These are phyloP conservation scores for Rhabditoides inermis DNA, from an alignment of 2,888 invertebrate species.

Conservation along the genomic window DNA sequence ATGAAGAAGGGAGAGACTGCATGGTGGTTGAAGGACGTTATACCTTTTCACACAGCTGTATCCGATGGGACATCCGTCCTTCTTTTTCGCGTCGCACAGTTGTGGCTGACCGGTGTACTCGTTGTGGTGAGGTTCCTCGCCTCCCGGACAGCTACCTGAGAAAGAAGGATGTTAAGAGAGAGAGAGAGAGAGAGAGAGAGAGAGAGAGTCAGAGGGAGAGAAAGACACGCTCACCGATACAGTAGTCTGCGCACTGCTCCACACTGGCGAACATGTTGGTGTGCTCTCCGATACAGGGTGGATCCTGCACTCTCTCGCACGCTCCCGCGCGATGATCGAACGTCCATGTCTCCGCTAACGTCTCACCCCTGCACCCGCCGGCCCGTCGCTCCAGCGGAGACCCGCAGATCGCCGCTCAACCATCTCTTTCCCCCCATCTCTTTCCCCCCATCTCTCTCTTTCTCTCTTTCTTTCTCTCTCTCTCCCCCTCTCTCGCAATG, in stretches of 20 bases:
- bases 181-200: neutral
- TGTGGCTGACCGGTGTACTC: constrained; percentile 29
- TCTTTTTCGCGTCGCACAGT: constrained; percentile 23
- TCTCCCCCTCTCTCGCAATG: no score
- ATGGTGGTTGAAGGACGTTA: neutral
- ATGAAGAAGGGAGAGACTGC: neutral
- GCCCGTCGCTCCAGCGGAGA: no score
- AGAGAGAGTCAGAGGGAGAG: neutral
- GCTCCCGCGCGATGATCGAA: neutral
- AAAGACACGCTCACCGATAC: constrained; percentile 19
- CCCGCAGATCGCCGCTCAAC: no score
- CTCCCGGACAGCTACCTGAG: constrained; percentile 25
- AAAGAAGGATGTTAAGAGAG: neutral
- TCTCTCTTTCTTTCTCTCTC: no score
- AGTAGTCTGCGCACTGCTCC: constrained; percentile 39
- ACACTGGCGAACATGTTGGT: constrained; percentile 37
- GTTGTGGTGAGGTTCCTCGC: constrained; percentile 19
- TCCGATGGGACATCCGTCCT: constrained; percentile 32
- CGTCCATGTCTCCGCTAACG: no score
- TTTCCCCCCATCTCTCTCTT: no score
- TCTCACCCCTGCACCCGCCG: no score
- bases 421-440: no score
- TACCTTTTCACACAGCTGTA: constrained; percentile 29
- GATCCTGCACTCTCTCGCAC: constrained; percentile 5
- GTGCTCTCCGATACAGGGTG: constrained; percentile 28